These are phyloP conservation scores for Craseonycteris thonglongyai DNA, from an alignment of 2,113 vertebrate genomes.

Conservation along the genomic window DNA sequence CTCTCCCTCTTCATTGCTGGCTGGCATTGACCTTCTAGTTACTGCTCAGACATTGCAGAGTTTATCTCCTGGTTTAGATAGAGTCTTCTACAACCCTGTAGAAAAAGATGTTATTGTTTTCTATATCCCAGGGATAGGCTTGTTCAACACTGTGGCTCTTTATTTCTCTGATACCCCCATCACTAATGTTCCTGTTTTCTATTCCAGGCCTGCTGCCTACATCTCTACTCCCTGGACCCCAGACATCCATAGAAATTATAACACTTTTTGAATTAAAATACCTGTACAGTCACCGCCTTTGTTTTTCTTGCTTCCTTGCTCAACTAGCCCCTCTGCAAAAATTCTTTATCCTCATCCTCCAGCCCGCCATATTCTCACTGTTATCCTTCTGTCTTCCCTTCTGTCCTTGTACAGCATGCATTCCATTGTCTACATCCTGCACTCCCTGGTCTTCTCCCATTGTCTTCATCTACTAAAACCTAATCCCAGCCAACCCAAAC, in stretches of 20 bases:
- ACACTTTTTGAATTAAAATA: not conserved
- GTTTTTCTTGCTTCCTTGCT: not conserved
- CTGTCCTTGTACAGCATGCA: not conserved
- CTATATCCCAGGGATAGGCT: not conserved
- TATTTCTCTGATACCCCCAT: no score
- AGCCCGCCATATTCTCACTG: not conserved
- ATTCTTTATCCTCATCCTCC: not conserved
- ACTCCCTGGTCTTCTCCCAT: not conserved
- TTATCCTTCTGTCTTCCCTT: not conserved
- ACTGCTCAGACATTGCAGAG: rapidly evolving
- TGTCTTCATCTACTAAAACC: not conserved
- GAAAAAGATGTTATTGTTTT: not conserved
- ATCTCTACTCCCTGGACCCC: not conserved
- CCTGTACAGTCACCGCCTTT: not conserved
- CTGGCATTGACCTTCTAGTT: not conserved
- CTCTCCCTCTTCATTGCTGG: not conserved
- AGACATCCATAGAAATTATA: not conserved
- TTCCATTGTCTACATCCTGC: not conserved
- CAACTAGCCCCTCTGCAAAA: not conserved
- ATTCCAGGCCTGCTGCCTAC: rapidly evolving
- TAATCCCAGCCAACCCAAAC: not conserved
- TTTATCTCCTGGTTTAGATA: not conserved
- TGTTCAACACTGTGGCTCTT: rapidly evolving
- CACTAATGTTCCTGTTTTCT: not conserved
- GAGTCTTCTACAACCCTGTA: not conserved